A percentile compares a stretch with the other conserved stretches of the same genome.
Conservation (phyloP, 2,888 invertebrate species). For the Melinaea menophilus region DNA sequence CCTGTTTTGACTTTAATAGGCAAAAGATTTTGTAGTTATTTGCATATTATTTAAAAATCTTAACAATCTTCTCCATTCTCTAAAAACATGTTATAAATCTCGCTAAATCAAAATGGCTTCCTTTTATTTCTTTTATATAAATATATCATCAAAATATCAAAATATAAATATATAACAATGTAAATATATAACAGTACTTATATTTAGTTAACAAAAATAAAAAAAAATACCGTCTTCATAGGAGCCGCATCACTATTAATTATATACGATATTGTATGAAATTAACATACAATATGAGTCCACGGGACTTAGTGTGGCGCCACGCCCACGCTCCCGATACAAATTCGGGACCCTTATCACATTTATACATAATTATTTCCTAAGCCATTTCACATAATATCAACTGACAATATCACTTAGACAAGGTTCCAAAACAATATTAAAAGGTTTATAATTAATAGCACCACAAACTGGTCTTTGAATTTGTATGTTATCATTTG, state of each 20-base stretch:
- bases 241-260: constrained; percentile 58
- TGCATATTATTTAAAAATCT: no score
- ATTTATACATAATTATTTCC: constrained; percentile 21
- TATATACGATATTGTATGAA: constrained; percentile 55
- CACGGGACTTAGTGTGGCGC: constrained; percentile 45
- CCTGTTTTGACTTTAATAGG: no score
- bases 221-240: constrained; percentile 54
- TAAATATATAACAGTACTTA: no score
- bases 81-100: no score
- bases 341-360: constrained; percentile 35
- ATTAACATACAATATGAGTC: constrained; percentile 72
- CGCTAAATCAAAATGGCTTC: no score
- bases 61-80: no score
- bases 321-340: constrained; percentile 42
- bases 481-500: constrained; percentile 39
- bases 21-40: no score
- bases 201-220: constrained; percentile 24
- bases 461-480: constrained; percentile 31
- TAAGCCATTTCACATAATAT: constrained; percentile 2
- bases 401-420: constrained; percentile 20
- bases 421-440: constrained; percentile 32
- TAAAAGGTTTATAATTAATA: constrained; percentile 37
- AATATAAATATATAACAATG: no score
- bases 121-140: no score
- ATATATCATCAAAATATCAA: no score